Conservation (phyloP, 2,888 invertebrate genomes). For the Polymixis lichenea region DNA sequence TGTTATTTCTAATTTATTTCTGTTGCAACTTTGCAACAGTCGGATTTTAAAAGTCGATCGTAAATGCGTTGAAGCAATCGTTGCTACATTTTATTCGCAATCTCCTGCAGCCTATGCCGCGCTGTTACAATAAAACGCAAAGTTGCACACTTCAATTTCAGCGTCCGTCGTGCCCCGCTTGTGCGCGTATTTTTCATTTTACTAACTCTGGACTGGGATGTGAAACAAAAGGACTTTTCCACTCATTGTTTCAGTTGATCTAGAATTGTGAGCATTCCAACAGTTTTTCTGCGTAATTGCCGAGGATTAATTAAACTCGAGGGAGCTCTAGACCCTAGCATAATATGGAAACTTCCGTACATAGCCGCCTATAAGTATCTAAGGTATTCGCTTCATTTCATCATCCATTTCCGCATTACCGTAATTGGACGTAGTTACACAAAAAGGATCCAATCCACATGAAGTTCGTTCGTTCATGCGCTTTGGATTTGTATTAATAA, state of each 20-base stretch:
- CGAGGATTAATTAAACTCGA: slow-evolving; percentile 53
- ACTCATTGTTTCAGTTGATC: slow-evolving; percentile 78
- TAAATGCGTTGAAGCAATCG: slow-evolving; percentile 66
- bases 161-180: slow-evolving; percentile 75
- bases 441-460: no score
- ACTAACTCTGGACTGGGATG: slow-evolving; percentile 75
- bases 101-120: slow-evolving; percentile 74
- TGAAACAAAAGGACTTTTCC: slow-evolving; percentile 85
- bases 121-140: slow-evolving; percentile 80
- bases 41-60: slow-evolving; percentile 59
- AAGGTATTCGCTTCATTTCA: not conserved
- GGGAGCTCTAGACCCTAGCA: slow-evolving; percentile 34
- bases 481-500: no score
- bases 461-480: no score
- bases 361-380: slow-evolving; percentile 13
- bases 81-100: slow-evolving; percentile 76
- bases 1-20: slow-evolving; percentile 38
- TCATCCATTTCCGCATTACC: not conserved
- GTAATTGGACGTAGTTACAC: no score
- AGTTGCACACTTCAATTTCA: slow-evolving; percentile 85
- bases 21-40: slow-evolving; percentile 39
- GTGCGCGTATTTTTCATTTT: slow-evolving; percentile 84
- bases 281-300: slow-evolving; percentile 62
- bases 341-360: slow-evolving; percentile 43
- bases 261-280: slow-evolving; percentile 59